Evolutionary conservation across 2,888 invertebrate species (phyloP).

Genomic region (Scaptomyza cyrtandrae): DNA sequence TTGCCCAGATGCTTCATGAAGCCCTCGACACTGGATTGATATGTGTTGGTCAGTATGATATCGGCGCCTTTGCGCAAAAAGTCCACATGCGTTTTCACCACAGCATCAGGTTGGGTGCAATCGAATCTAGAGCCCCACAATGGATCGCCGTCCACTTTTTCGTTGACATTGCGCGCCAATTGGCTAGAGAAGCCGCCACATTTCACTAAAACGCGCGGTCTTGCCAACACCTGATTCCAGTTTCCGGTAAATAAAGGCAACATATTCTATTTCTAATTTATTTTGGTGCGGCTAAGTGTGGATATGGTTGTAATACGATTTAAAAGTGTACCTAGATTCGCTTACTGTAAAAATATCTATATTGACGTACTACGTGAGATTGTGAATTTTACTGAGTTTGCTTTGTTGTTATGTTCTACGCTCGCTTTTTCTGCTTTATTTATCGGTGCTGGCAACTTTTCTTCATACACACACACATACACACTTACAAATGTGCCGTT

Average conservation of each 20-base stretch:
- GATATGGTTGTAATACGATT: slow-evolving; percentile 1
- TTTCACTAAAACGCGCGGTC: slow-evolving; percentile 85
- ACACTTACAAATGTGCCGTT: not conserved
- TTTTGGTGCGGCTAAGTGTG: slow-evolving; percentile 20
- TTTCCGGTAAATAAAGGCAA: slow-evolving; percentile 24
- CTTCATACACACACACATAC: slow-evolving; percentile 1
- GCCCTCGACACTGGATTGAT: slow-evolving; percentile 92
- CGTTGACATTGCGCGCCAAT: slow-evolving; percentile 89
- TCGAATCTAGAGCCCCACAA: slow-evolving; percentile 95
- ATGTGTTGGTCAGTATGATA: slow-evolving; percentile 93
- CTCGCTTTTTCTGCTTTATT: slow-evolving; percentile 39
- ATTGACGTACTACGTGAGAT: slow-evolving; percentile 55
- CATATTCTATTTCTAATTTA: slow-evolving; percentile 21
- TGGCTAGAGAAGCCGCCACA: slow-evolving; percentile 93
- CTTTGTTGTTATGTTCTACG: slow-evolving; percentile 53
- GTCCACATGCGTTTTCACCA: slow-evolving; percentile 91
- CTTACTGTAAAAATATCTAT: slow-evolving; percentile 5
- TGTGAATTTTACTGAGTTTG: slow-evolving; percentile 34
- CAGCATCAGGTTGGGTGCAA: slow-evolving; percentile 90
- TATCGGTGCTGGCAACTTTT: slow-evolving; percentile 59
- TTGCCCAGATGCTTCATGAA: slow-evolving; percentile 90
- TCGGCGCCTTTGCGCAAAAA: slow-evolving; percentile 95
- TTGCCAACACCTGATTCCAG: slow-evolving; percentile 12
- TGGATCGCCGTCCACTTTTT: slow-evolving; percentile 92
- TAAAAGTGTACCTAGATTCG: not conserved